phyloP scores from a whole-genome alignment of 2,797 vertebrate genomes.

The Fringilla coelebs region DNA sequence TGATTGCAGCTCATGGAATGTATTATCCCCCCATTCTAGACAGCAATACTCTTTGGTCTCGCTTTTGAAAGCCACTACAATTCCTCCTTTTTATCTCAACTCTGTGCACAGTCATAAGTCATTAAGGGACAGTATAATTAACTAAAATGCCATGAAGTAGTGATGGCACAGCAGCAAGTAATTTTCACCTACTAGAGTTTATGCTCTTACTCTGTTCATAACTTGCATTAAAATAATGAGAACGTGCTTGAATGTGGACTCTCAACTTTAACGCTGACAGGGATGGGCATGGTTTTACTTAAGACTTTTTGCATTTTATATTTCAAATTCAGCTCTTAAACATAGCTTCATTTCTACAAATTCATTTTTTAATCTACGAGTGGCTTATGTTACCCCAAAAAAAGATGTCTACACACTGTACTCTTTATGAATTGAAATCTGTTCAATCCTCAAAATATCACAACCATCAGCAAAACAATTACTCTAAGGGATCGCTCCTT shows the following conservation, averaged over 20 bases:
- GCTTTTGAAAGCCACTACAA: not conserved
- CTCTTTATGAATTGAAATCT: not conserved
- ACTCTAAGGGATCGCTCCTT: not conserved
- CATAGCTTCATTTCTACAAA: not conserved
- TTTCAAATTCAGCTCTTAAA: not conserved
- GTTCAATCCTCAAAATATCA: not conserved
- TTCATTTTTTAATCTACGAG: not conserved
- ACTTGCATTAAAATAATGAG: not conserved
- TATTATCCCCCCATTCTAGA: not conserved
- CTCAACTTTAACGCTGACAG: not conserved
- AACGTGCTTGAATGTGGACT: not conserved
- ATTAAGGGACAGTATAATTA: slow-evolving; percentile 25
- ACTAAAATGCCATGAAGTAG: slow-evolving; percentile 24
- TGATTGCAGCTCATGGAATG: not conserved
- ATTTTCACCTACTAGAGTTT: slow-evolving; percentile 14
- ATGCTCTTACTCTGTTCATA: not conserved
- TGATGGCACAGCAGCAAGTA: not conserved
- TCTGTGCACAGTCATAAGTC: not conserved
- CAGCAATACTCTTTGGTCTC: not conserved
- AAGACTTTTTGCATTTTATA: not conserved
- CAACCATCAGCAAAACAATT: not conserved
- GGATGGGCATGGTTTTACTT: not conserved
- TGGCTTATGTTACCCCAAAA: not conserved
- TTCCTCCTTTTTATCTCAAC: not conserved
- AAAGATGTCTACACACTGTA: not conserved